Evolutionary conservation across 2,797 vertebrate genomes (phyloP).

Genomic region (Limnodromus scolopaceus): DNA sequence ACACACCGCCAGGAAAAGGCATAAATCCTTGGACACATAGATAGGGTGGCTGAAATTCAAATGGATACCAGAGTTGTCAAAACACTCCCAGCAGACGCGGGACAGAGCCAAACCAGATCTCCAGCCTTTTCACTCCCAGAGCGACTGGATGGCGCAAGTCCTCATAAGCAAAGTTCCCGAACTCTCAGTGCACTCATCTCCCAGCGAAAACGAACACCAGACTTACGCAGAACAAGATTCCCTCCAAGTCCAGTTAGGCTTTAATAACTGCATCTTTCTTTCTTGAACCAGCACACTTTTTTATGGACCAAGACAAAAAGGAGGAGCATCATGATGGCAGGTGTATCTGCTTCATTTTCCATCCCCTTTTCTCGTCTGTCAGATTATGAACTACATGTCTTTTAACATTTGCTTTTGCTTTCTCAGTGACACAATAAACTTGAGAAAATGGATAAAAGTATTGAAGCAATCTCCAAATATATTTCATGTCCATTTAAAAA

Average conservation of each 20-base stretch:
- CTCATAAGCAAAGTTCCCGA: background rate
- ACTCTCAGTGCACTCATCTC: background rate
- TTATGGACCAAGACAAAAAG: background rate
- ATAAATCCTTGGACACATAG: slow-evolving; percentile 12
- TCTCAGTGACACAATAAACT: background rate
- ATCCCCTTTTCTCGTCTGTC: background rate
- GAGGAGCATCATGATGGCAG: background rate
- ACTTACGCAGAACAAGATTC: background rate
- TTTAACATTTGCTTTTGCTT: background rate
- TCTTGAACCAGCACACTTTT: background rate
- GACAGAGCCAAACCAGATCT: background rate
- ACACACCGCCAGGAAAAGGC: slow-evolving; percentile 20
- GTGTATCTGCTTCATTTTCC: background rate
- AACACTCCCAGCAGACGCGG: background rate
- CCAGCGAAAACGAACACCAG: background rate
- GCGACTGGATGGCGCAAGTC: background rate
- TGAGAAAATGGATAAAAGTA: background rate
- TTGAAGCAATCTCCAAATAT: background rate
- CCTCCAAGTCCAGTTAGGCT: background rate
- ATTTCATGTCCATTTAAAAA: background rate
- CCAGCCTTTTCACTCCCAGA: background rate
- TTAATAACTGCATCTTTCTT: background rate
- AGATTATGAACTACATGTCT: background rate
- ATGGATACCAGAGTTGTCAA: background rate
- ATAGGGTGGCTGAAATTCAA: background rate